phyloP scores from a whole-genome alignment of 2,797 vertebrate genomes.

The Apogon hyalosoma region DNA sequence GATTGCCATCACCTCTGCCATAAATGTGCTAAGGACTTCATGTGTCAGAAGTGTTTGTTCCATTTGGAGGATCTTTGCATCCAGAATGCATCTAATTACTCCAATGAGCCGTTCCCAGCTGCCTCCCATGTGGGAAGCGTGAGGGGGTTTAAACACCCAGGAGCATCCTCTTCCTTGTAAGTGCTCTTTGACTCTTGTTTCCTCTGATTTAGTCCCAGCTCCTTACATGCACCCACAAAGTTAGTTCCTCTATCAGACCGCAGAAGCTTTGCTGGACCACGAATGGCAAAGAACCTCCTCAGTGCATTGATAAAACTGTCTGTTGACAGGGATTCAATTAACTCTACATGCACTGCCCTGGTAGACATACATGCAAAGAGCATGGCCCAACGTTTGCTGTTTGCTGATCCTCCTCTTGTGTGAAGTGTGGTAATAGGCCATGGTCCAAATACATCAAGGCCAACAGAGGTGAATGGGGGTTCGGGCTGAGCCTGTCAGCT shows the following conservation, averaged over 20 bases:
- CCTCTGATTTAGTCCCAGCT: background rate
- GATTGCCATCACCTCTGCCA: background rate
- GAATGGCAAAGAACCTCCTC: background rate
- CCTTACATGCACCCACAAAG: background rate
- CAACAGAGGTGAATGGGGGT: conserved; percentile 4
- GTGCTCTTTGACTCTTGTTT: background rate
- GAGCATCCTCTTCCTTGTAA: background rate
- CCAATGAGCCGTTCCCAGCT: background rate
- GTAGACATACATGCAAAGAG: background rate
- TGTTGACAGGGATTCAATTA: background rate
- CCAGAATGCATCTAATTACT: background rate
- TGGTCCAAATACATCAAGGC: conserved; percentile 6
- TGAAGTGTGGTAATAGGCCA: background rate
- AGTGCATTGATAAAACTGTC: background rate
- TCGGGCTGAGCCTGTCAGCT: background rate
- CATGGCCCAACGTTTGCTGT: background rate
- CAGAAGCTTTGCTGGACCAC: background rate
- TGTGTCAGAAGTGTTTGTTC: background rate
- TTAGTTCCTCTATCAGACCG: background rate
- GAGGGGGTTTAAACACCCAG: background rate
- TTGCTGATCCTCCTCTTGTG: background rate
- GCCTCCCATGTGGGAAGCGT: background rate
- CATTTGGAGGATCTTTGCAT: background rate
- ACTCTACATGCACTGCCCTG: background rate
- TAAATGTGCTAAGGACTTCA: background rate